Conservation (phyloP, 1,140 invertebrate genomes). For the Glomeris maerens region DNA sequence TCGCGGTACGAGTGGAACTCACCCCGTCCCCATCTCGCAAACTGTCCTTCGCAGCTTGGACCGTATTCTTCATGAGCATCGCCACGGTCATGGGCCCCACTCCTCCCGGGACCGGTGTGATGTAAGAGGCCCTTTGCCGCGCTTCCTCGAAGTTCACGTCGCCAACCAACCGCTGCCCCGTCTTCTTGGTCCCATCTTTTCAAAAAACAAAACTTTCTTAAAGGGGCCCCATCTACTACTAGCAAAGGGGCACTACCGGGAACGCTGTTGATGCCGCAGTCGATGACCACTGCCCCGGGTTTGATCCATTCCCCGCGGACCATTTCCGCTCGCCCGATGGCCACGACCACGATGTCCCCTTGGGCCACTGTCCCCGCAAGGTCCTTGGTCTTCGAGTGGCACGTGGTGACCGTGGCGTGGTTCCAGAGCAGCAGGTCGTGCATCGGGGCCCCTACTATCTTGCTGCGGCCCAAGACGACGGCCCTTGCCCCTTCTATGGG, state of each 20-base stretch:
- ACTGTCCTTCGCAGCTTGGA: conserved; percentile 76
- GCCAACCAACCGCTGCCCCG: conserved; percentile 73
- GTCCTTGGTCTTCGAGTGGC: conserved; percentile 85
- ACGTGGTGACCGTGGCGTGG: conserved; percentile 89
- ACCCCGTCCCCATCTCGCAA: too few species aligned
- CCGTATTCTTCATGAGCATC: conserved; percentile 93
- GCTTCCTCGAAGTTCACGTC: conserved; percentile 84
- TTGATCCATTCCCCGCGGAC: conserved; percentile 96
- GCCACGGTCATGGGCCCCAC: conserved; percentile 98
- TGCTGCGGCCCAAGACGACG: conserved; percentile 89
- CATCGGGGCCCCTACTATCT: conserved; percentile 93
- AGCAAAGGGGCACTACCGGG: conserved; percentile 45
- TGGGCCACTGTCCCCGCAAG: conserved; percentile 48
- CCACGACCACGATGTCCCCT: conserved; percentile 94
- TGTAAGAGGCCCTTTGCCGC: conserved; percentile 31
- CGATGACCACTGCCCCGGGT: conserved; percentile 95
- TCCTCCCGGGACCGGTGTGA: conserved; percentile 95
- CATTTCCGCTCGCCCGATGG: conserved; percentile 76
- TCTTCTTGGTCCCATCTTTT: conserved; percentile 66
- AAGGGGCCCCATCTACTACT: neutral
- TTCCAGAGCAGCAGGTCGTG: conserved; percentile 91
- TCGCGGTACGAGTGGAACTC: too few species aligned
- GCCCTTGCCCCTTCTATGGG: conserved; percentile 67
- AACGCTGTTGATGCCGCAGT: conserved; percentile 94
- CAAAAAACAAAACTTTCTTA: conserved; percentile 5